Evolutionary conservation across 2,797 vertebrate species (phyloP).

Genomic region (Aulostomus chinensis): DNA sequence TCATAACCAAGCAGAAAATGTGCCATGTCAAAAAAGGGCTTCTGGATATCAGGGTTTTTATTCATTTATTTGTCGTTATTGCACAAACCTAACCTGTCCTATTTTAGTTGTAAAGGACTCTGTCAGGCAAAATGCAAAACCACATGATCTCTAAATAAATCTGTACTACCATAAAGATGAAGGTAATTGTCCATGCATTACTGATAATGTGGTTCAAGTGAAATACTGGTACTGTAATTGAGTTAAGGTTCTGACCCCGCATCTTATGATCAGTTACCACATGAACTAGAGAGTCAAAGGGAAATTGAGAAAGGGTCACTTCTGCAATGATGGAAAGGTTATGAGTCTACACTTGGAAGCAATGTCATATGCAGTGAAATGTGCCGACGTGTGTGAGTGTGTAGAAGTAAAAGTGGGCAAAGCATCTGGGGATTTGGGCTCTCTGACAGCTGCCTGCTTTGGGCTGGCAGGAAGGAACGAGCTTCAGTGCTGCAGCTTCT

Average conservation of each 20-base stretch:
- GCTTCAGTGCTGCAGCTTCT: constrained; percentile 56
- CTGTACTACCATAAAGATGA: too few species aligned
- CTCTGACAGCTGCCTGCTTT: constrained; percentile 63
- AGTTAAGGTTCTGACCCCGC: not conserved
- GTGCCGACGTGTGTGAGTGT: not conserved
- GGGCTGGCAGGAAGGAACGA: constrained; percentile 49
- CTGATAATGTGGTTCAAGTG: too few species aligned
- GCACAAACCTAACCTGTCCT: too few species aligned
- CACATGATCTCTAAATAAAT: too few species aligned
- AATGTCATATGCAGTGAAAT: constrained; percentile 16
- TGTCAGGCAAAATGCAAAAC: too few species aligned
- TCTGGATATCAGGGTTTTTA: too few species aligned
- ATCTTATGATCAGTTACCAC: not conserved
- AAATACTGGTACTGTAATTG: too few species aligned
- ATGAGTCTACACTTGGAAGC: constrained; percentile 18
- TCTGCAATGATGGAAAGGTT: constrained; percentile 28
- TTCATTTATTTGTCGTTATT: too few species aligned
- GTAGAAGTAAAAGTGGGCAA: constrained; percentile 36
- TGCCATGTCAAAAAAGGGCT: too few species aligned
- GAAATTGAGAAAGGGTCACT: constrained; percentile 27
- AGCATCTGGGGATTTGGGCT: constrained; percentile 53
- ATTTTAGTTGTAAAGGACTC: too few species aligned
- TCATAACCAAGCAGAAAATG: too few species aligned
- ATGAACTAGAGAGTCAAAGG: not conserved
- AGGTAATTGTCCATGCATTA: too few species aligned